These are phyloP conservation scores for Neotoma lepida DNA, from an alignment of 2,113 vertebrate species.

Conservation along the genomic window DNA sequence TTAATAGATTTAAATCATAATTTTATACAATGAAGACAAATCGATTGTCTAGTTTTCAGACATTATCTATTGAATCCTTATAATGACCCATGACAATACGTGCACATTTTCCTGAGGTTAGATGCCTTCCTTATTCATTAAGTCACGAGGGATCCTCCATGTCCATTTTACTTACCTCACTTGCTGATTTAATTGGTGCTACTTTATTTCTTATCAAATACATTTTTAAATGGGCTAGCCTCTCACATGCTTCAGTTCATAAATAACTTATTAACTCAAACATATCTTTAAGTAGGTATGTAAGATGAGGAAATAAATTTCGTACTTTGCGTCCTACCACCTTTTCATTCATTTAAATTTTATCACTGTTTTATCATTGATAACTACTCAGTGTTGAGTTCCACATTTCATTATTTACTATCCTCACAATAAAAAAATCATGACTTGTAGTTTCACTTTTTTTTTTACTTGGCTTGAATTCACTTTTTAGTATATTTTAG, in stretches of 20 bases:
- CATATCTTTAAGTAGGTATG: neutral
- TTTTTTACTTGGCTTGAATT: neutral
- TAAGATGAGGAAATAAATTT: neutral
- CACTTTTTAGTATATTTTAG: neutral
- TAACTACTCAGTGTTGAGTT: neutral
- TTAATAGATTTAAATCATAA: neutral
- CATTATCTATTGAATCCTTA: neutral
- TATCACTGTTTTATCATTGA: neutral
- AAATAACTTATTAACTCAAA: neutral
- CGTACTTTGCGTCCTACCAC: neutral
- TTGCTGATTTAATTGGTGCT: neutral
- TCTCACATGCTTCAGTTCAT: neutral
- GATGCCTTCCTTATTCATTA: neutral
- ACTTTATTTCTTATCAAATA: neutral
- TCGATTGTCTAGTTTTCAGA: neutral
- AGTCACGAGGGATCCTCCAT: accelerated
- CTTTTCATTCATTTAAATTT: neutral
- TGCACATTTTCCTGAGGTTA: neutral
- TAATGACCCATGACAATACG: neutral
- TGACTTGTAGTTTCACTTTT: neutral
- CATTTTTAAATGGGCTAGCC: neutral
- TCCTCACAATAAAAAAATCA: neutral
- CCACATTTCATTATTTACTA: neutral
- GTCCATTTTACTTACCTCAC: neutral
- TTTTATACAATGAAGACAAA: neutral